Conservation (phyloP, 2,888 invertebrate species). For the Axea sp. region DNA sequence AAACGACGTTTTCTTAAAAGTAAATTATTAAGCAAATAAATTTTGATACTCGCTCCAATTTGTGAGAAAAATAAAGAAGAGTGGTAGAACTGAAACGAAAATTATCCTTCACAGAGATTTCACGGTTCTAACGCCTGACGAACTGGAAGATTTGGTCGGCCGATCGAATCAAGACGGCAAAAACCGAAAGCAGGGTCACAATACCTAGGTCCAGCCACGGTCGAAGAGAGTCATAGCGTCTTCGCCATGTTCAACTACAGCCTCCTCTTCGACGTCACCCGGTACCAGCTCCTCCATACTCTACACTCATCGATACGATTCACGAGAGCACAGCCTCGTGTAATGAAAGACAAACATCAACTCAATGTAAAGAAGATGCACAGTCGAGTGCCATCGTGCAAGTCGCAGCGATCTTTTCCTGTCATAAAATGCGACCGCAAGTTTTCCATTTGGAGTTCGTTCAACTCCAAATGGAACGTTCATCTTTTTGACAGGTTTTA, state of each 20-base stretch:
- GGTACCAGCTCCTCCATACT: slow-evolving; percentile 75
- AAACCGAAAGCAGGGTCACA: slow-evolving; percentile 75
- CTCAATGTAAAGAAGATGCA: slow-evolving; percentile 4
- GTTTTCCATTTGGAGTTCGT: slow-evolving; percentile 20
- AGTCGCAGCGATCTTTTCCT: slow-evolving; percentile 8
- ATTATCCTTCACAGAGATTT: slow-evolving; percentile 74
- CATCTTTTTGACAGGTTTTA: slow-evolving; percentile 35
- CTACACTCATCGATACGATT: slow-evolving; percentile 76
- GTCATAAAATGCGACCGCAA: not conserved
- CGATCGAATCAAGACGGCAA: slow-evolving; percentile 80
- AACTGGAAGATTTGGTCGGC: slow-evolving; percentile 82
- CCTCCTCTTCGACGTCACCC: slow-evolving; percentile 75
- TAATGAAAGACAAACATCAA: slow-evolving; percentile 60
- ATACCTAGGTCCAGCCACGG: slow-evolving; percentile 75
- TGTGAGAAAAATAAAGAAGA: too few species aligned
- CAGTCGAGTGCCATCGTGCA: not conserved
- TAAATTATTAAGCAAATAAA: too few species aligned
- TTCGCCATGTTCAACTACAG: slow-evolving; percentile 73
- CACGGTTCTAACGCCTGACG: slow-evolving; percentile 81
- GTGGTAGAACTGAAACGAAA: too few species aligned
- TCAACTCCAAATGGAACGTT: slow-evolving; percentile 14
- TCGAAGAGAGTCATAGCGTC: slow-evolving; percentile 74
- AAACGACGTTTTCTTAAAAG: too few species aligned
- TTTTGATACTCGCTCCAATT: too few species aligned
- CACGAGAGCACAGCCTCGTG: slow-evolving; percentile 76